Evolutionary conservation across 2,113 vertebrate genomes (phyloP).

Genomic region (Scortum barcoo): DNA sequence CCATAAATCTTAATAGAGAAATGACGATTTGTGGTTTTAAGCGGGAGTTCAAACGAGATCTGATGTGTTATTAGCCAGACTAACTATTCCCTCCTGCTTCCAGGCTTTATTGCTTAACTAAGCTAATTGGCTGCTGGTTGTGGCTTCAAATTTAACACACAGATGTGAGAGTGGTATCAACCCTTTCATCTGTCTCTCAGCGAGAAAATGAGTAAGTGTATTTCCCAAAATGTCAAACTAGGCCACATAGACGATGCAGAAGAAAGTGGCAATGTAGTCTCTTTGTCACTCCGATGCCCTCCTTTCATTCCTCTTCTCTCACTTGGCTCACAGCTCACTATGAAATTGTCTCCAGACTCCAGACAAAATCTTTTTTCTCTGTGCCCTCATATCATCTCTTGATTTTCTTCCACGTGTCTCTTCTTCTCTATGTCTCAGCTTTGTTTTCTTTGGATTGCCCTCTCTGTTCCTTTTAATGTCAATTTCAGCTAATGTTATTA

Average conservation of each 20-base stretch:
- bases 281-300: background rate
- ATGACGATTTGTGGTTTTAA: too few species aligned
- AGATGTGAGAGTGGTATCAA: background rate
- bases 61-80: too few species aligned
- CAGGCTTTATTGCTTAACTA: background rate
- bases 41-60: too few species aligned
- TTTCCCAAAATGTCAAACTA: background rate
- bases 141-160: background rate
- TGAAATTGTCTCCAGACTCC: constrained; percentile 30
- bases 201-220: background rate
- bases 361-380: constrained; percentile 28
- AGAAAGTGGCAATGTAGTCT: background rate
- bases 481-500: background rate
- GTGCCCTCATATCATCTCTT: constrained; percentile 9
- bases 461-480: background rate
- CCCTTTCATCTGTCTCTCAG: background rate
- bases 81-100: background rate
- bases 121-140: background rate
- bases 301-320: background rate
- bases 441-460: background rate
- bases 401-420: constrained; percentile 3
- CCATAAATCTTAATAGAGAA: too few species aligned
- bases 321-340: background rate
- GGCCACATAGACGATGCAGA: background rate
- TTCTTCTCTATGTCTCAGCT: constrained; percentile 3